Evolutionary conservation across 1,140 invertebrate genomes (phyloP).

Genomic region (Neodiprion pinetum): DNA sequence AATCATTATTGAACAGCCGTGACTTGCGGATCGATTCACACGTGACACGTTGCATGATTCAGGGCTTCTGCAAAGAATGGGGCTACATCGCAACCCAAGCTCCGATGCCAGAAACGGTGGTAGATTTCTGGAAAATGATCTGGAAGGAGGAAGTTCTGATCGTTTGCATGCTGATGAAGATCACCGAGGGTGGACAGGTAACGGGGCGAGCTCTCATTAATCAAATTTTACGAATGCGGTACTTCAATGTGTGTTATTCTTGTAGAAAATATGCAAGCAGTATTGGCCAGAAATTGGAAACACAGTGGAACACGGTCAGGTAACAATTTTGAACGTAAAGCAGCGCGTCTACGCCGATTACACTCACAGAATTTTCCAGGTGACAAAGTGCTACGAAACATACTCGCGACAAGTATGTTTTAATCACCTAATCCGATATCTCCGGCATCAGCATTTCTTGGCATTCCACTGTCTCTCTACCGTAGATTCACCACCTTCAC

Average conservation of each 20-base stretch:
- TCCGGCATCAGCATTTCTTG: not conserved
- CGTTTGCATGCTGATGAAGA: slow-evolving; percentile 95
- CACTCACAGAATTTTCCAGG: slow-evolving; percentile 91
- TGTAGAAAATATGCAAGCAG: slow-evolving; percentile 93
- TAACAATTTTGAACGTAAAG: slow-evolving; percentile 87
- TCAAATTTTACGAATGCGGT: not conserved
- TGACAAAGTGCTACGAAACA: slow-evolving; percentile 48
- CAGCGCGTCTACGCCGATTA: slow-evolving; percentile 95
- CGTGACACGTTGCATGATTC: slow-evolving; percentile 60
- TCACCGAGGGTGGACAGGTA: slow-evolving; percentile 82
- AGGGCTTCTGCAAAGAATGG: slow-evolving; percentile 91
- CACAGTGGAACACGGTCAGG: slow-evolving; percentile 85
- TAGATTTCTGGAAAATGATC: slow-evolving; percentile 98
- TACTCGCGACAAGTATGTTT: not conserved
- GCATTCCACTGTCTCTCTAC: not conserved
- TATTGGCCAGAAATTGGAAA: slow-evolving; percentile 93
- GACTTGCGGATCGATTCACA: not conserved
- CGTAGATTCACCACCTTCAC: slow-evolving; percentile 95
- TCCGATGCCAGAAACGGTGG: slow-evolving; percentile 91
- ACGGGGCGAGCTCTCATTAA: slow-evolving; percentile 21
- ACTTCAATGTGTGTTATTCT: slow-evolving; percentile 37
- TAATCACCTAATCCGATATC: not conserved
- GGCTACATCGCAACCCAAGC: slow-evolving; percentile 95
- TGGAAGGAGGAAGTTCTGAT: slow-evolving; percentile 92
- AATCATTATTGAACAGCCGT: not conserved